Evolutionary conservation across 2,113 vertebrate genomes (phyloP).

Genomic region (Furnarius figulus): DNA sequence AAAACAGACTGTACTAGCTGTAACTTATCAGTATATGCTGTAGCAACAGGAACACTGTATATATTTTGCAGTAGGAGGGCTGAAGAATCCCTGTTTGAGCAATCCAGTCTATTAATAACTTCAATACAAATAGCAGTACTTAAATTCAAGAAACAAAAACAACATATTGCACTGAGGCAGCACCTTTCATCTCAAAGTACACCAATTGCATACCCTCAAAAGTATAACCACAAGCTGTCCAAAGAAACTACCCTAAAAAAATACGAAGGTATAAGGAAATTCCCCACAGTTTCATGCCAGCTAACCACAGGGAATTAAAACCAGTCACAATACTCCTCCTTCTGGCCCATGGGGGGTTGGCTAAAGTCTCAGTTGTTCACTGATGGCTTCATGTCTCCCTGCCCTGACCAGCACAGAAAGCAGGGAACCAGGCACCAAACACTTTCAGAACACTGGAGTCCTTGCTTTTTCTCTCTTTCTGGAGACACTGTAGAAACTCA

Average conservation of each 20-base stretch:
- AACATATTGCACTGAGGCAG: not conserved
- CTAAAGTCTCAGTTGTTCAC: not conserved
- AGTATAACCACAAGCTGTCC: not conserved
- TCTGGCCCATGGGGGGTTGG: not conserved
- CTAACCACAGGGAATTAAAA: not conserved
- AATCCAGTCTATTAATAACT: not conserved
- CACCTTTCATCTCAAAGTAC: not conserved
- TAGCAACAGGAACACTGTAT: not conserved
- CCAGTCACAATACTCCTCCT: not conserved
- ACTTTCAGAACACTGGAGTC: not conserved
- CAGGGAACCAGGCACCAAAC: not conserved
- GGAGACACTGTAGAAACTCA: not conserved
- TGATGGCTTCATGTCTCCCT: not conserved
- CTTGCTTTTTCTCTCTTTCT: not conserved
- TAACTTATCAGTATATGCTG: not conserved
- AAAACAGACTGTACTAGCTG: conserved; percentile 46
- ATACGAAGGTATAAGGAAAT: not conserved
- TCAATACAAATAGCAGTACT: not conserved
- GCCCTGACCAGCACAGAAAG: not conserved
- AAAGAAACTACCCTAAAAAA: not conserved
- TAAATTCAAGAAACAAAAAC: not conserved
- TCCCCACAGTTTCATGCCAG: not conserved
- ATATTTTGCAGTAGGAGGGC: not conserved
- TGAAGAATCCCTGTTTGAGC: not conserved
- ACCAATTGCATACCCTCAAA: not conserved